phyloP scores from a whole-genome alignment of 2,888 invertebrate species.

The Ophonus ardosiacus region DNA sequence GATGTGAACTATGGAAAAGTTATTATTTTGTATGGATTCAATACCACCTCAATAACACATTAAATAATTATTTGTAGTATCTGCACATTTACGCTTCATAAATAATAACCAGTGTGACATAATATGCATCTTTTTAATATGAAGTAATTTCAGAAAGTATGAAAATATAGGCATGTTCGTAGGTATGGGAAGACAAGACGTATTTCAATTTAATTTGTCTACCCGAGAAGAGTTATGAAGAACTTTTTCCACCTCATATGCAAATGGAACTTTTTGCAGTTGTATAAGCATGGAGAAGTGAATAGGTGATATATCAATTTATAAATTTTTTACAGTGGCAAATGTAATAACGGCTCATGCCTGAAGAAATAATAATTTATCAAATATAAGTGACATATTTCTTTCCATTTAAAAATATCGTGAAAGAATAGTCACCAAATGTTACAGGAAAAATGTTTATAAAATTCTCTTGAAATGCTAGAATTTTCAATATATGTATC shows the following conservation, averaged over 20 bases:
- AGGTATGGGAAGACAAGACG: not conserved
- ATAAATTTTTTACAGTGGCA: slow-evolving; percentile 19
- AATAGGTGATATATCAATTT: slow-evolving; percentile 16
- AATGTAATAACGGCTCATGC: slow-evolving; percentile 14
- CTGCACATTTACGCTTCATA: no score
- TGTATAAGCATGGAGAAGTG: not conserved
- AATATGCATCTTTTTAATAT: not conserved
- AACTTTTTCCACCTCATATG: not conserved
- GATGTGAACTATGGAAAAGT: no score
- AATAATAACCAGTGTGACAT: no score
- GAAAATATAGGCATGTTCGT: not conserved
- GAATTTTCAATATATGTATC: slow-evolving; percentile 37
- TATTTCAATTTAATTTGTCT: not conserved
- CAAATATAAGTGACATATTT: slow-evolving; percentile 27
- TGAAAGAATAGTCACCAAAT: slow-evolving; percentile 25
- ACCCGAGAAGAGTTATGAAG: not conserved
- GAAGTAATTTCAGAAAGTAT: not conserved
- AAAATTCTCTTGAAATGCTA: slow-evolving; percentile 15
- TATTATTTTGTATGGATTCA: no score
- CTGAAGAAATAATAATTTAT: slow-evolving; percentile 38
- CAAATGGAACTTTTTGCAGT: not conserved
- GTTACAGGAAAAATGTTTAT: slow-evolving; percentile 36
- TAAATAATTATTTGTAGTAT: no score
- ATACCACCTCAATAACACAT: no score
- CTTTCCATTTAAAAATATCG: slow-evolving; percentile 21